Evolutionary conservation across 2,888 invertebrate species (phyloP), one percentile per base, ranked within the genome.

Genomic region (Drosophila diplacantha): DNA sequence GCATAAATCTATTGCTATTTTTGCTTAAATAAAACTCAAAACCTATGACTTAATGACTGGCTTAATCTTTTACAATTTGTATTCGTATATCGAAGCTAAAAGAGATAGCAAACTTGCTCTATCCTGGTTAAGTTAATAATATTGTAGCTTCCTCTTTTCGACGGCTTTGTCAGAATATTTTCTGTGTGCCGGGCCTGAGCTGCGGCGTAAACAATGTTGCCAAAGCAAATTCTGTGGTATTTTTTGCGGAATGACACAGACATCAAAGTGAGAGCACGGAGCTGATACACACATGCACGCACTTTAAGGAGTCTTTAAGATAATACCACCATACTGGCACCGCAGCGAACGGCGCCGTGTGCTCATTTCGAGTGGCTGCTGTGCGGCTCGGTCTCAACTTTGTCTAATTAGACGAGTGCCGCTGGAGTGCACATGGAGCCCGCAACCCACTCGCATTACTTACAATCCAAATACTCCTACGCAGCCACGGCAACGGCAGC

Each of bases 321-420:
- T 56, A 49, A 62, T 57, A 20, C 54, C 39, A 31, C 29, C 35
- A 37, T 46, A 35, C 37, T 29, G n/a, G n/a, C 39, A 50, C 60
- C 52, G 44, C 79, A 67, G 72, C 59, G 69, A 76, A 81, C 75
- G 79, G 61, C 57, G 49, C 39, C 49, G 62, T 50, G 43, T 62
- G 55, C 70, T 58, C 63, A 69, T 74, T 72, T 68, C 68, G 58
- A 62, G 55, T 53, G 59, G 43, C 56, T 58, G 59, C 75, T 53
- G 56, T 60, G 68, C 44, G 57, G 59, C 62, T 59, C 58, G 51
- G 72, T 58, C 81, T 78, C 62, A 75, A 75, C 80, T 75, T 72
- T 80, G 84, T 83, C 76, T 80, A 80, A 80, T 80, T 80, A 82
- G 78, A 83, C 80, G 81, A 79, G 84, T 79, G 80, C 74, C 84